Conservation (phyloP, 1,140 invertebrate genomes). For the Thalassaphorura encarpata region DNA sequence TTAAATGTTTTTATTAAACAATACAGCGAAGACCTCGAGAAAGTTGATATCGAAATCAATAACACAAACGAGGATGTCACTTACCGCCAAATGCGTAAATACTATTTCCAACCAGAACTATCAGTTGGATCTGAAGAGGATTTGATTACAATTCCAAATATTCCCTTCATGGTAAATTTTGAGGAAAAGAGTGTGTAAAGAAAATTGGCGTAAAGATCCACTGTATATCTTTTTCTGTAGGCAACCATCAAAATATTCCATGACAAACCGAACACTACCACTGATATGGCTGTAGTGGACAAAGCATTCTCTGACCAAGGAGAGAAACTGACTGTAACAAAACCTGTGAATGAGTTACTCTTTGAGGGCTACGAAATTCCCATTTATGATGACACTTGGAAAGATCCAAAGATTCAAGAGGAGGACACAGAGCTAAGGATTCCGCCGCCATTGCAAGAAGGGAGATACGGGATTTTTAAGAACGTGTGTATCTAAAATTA, state of each 20-base stretch:
- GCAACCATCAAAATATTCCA: slow-evolving; percentile 6
- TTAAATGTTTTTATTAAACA: not conserved
- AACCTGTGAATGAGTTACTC: slow-evolving; percentile 17
- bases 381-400: slow-evolving; percentile 15
- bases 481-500: slow-evolving; percentile 7
- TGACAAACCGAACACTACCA: not conserved
- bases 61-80: slow-evolving; percentile 16
- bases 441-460: slow-evolving; percentile 18
- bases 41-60: slow-evolving; percentile 20
- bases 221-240: not conserved
- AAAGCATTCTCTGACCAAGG: slow-evolving; percentile 9
- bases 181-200: not conserved
- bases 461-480: slow-evolving; percentile 14
- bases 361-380: slow-evolving; percentile 20
- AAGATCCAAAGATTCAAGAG: slow-evolving; percentile 12
- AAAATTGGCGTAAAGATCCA: not conserved
- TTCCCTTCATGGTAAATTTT: slow-evolving; percentile 24
- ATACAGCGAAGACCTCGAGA: slow-evolving; percentile 16
- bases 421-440: slow-evolving; percentile 13
- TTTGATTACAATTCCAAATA: slow-evolving; percentile 19
- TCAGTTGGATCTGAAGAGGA: slow-evolving; percentile 23
- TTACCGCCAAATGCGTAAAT: slow-evolving; percentile 22
- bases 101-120: slow-evolving; percentile 24
- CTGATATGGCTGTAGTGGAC: slow-evolving; percentile 6
- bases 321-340: slow-evolving; percentile 20